These are phyloP conservation scores for Patella caerulea DNA, from an alignment of 2,888 invertebrate genomes.

Conservation along the genomic window DNA sequence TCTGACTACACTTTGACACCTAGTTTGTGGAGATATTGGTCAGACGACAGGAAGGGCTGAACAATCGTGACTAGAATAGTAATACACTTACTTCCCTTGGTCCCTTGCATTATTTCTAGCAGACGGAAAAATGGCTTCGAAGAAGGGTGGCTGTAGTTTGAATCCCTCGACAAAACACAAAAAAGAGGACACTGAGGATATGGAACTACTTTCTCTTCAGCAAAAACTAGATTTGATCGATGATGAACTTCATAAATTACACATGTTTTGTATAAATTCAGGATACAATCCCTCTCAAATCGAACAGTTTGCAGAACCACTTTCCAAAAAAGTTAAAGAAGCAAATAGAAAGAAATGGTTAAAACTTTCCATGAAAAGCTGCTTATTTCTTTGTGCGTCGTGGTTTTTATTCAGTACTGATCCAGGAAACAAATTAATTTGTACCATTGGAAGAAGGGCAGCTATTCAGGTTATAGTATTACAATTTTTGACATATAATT, in stretches of 20 bases:
- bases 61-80: too few relatives aligned
- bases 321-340: conserved; percentile 33
- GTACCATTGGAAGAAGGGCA: conserved; percentile 33
- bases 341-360: conserved; percentile 37
- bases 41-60: too few relatives aligned
- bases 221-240: conserved; percentile 51
- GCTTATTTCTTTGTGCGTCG: conserved; percentile 31
- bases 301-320: conserved; percentile 42
- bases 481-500: too few relatives aligned
- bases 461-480: conserved; percentile 34
- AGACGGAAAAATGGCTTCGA: too few relatives aligned
- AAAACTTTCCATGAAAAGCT: conserved; percentile 24
- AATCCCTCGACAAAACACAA: not conserved
- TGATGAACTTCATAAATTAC: conserved; percentile 48
- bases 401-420: conserved; percentile 35
- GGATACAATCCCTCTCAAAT: conserved; percentile 51
- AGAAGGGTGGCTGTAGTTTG: too few relatives aligned
- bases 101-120: too few relatives aligned
- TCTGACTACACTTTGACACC: too few relatives aligned
- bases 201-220: conserved; percentile 37
- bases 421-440: conserved; percentile 37
- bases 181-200: not conserved
- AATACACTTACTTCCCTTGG: too few relatives aligned
- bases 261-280: conserved; percentile 46
- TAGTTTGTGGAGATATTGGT: too few relatives aligned